phyloP scores from a whole-genome alignment of 1,140 invertebrate species.

The Lepidurus arcticus region DNA sequence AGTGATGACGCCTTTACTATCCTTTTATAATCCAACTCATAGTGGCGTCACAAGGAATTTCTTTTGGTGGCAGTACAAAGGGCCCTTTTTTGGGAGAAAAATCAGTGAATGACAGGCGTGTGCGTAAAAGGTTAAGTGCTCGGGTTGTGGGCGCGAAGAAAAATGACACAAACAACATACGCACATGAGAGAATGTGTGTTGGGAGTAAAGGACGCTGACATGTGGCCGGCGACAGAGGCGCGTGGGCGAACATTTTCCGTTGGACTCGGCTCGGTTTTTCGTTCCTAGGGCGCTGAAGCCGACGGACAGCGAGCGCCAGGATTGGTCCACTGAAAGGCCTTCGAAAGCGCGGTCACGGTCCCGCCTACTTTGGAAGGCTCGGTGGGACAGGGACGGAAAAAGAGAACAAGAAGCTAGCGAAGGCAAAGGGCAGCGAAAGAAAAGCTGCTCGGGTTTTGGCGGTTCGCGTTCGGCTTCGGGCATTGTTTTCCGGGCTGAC shows the following conservation, averaged over 20 bases:
- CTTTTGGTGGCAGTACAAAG: neutral
- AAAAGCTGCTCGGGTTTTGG: neutral
- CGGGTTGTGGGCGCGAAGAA: neutral
- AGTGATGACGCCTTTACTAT: no score
- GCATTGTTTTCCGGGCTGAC: neutral
- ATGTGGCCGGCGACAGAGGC: neutral
- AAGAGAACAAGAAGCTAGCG: neutral
- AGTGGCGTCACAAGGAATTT: neutral
- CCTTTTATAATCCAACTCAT: no score
- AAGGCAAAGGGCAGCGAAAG: no score
- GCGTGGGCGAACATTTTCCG: neutral
- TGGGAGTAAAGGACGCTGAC: neutral
- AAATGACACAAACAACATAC: neutral
- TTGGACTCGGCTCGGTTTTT: constrained; percentile 17
- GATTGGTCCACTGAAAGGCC: neutral
- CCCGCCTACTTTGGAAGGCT: neutral
- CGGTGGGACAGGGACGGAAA: neutral
- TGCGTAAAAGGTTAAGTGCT: constrained; percentile 12
- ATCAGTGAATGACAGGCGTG: constrained; percentile 5
- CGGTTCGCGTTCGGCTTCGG: neutral
- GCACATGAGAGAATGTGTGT: neutral
- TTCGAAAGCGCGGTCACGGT: neutral
- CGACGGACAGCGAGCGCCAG: neutral
- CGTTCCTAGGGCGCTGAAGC: neutral
- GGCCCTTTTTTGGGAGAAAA: neutral